These are phyloP conservation scores for Syngnathus acus DNA, from an alignment of 2,797 vertebrate species.

Conservation along the genomic window DNA sequence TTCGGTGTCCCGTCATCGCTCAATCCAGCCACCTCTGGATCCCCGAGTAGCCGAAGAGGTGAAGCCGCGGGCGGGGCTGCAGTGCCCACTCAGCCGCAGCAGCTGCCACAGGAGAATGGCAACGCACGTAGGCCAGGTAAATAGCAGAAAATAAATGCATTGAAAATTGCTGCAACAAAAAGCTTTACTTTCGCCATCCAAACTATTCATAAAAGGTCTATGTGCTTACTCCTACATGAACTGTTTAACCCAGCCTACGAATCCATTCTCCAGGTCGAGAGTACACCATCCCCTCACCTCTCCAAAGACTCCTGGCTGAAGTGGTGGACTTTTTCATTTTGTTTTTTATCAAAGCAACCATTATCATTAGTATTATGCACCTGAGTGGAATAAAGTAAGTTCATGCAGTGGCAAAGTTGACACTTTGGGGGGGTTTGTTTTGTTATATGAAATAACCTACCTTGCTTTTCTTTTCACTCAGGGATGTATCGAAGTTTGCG, in stretches of 20 bases:
- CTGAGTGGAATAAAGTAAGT: slow-evolving; percentile 93
- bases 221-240: not conserved
- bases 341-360: slow-evolving; percentile 96
- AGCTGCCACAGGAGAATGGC: slow-evolving; percentile 54
- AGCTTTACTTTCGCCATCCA: no score
- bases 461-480: slow-evolving; percentile 45
- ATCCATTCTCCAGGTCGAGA: slow-evolving; percentile 76
- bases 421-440: not conserved
- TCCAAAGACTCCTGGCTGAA: slow-evolving; percentile 93
- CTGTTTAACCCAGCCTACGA: not conserved
- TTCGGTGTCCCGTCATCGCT: slow-evolving; percentile 48
- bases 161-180: not conserved
- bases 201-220: not conserved
- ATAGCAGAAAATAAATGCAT: not conserved
- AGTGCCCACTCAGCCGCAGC: slow-evolving; percentile 31
- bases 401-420: not conserved
- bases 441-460: not conserved
- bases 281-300: slow-evolving; percentile 87
- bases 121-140: slow-evolving; percentile 69
- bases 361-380: slow-evolving; percentile 95
- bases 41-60: slow-evolving; percentile 36
- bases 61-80: slow-evolving; percentile 42
- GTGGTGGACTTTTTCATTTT: slow-evolving; percentile 99
- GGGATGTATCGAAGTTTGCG: slow-evolving; percentile 96
- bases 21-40: slow-evolving; percentile 20